Evolutionary conservation across 2,888 invertebrate genomes (phyloP), one percentile per base, ranked within the genome.

Genomic region (Amphipoea lucens): DNA sequence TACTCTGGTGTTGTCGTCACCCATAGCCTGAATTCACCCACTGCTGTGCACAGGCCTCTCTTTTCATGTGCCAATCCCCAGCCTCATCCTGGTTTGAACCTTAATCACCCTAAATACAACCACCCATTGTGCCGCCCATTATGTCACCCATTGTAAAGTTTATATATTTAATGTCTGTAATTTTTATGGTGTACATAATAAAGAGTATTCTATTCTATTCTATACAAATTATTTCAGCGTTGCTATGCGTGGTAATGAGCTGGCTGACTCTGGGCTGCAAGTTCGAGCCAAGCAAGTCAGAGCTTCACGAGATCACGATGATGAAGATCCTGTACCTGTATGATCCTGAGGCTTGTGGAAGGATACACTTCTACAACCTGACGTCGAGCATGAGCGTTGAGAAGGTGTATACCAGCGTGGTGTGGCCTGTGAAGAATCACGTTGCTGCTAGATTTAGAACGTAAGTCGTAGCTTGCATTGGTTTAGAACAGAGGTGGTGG

Each of bases 301-400:
- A 96, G 75, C 91, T 96, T 0, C 93, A 94, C 12, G 96, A 96
- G 79, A 85, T 96, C 6, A 96, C 96, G 0, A 84, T 96, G 17
- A 90, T 94, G 54, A 96, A 96, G 84, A 87, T 96, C 9, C 84
- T 96, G 3, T 97, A 96, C 81, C 88, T 96, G 0, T 95, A 96
- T 84, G 96, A 97, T 77, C 96, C 96, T 36, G 91, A 88, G 11
- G 92, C 94, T 0, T 96, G 96, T 74, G 94, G 92, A 0, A 88
- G 92, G 17, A 82, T 95, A 5, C 91, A 92, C 75, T 95, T 95
- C 90, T 96, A 96, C 87, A 96, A 96, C 88, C 90, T 94, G 83
- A 95, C 95, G 1, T 78, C 87, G 0, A 83, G 85, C 4, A 17
- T 78, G 1, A 77, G 65, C 12, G 48, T 76, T 2, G 81, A 90